Evolutionary conservation across 2,113 vertebrate species (phyloP).

Genomic region (Erythrocebus patas): DNA sequence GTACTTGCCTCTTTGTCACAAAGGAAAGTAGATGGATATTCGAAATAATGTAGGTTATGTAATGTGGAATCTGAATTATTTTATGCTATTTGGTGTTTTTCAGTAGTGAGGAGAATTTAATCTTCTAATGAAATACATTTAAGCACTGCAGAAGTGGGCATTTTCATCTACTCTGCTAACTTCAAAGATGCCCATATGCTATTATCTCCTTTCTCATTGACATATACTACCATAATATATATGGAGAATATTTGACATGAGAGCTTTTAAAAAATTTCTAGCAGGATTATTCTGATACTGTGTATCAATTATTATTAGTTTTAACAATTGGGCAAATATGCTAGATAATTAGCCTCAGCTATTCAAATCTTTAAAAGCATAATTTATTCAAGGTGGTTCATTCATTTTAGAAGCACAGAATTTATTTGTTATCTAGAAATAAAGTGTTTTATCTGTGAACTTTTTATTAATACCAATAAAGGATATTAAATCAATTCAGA

Average conservation of each 20-base stretch:
- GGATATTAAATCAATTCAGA: not conserved
- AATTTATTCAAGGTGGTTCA: not conserved
- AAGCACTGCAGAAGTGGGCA: not conserved
- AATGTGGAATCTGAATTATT: conserved; percentile 19
- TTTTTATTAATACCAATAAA: conserved; percentile 12
- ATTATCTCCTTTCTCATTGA: not conserved
- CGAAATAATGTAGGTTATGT: conserved; percentile 25
- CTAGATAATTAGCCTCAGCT: not conserved
- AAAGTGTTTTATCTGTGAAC: not conserved
- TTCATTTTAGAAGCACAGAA: conserved; percentile 7
- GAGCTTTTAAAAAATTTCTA: not conserved
- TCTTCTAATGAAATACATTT: not conserved
- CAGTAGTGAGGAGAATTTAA: conserved; percentile 9
- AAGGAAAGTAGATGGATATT: conserved; percentile 15
- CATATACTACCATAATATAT: not conserved
- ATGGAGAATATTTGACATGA: conserved; percentile 12
- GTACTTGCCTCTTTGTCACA: not conserved
- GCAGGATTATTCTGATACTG: not conserved
- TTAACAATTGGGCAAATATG: not conserved
- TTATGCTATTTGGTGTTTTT: conserved; percentile 35
- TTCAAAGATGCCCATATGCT: not conserved
- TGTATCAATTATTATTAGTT: not conserved
- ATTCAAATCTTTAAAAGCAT: not conserved
- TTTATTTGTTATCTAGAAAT: not conserved
- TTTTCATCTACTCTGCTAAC: not conserved